Conservation (phyloP, 2,797 vertebrate genomes). For the Sparus aurata region DNA sequence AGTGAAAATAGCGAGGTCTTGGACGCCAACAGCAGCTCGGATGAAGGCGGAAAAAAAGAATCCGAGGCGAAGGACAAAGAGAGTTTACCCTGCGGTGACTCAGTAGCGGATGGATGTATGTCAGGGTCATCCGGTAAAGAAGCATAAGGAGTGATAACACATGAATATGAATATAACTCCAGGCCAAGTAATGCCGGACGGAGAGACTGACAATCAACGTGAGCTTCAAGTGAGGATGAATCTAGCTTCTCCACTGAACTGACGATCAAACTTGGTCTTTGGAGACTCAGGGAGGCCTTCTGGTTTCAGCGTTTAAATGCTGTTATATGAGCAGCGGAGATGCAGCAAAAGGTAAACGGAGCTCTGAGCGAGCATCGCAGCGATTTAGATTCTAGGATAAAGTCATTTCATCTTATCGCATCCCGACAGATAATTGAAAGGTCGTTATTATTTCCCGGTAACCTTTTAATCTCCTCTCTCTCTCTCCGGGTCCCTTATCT, state of each 20-base stretch:
- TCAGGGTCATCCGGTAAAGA: conserved; percentile 40
- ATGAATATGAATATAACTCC: not conserved
- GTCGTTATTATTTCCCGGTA: conserved; percentile 29
- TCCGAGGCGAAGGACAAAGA: conserved; percentile 42
- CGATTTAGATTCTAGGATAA: conserved; percentile 49
- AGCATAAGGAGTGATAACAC: conserved; percentile 21
- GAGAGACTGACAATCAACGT: conserved; percentile 71
- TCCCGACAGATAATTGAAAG: conserved; percentile 37
- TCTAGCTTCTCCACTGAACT: conserved; percentile 45
- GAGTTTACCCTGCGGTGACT: conserved; percentile 36
- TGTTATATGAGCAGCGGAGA: conserved; percentile 42
- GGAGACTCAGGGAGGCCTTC: conserved; percentile 79
- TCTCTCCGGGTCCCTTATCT: not conserved
- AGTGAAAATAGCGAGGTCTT: conserved; percentile 23
- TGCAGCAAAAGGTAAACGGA: conserved; percentile 49
- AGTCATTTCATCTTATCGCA: conserved; percentile 40
- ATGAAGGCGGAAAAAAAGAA: conserved; percentile 44
- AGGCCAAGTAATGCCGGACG: conserved; percentile 26
- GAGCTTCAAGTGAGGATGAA: conserved; percentile 31
- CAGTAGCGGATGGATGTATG: conserved; percentile 34
- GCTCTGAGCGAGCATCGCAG: conserved; percentile 24
- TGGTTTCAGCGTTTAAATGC: conserved; percentile 52
- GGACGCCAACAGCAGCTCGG: conserved; percentile 10
- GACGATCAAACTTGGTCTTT: conserved; percentile 61
- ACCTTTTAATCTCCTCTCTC: conserved; percentile 4